phyloP scores from a whole-genome alignment of 2,113 vertebrate species.

The Phasianus colchicus region DNA sequence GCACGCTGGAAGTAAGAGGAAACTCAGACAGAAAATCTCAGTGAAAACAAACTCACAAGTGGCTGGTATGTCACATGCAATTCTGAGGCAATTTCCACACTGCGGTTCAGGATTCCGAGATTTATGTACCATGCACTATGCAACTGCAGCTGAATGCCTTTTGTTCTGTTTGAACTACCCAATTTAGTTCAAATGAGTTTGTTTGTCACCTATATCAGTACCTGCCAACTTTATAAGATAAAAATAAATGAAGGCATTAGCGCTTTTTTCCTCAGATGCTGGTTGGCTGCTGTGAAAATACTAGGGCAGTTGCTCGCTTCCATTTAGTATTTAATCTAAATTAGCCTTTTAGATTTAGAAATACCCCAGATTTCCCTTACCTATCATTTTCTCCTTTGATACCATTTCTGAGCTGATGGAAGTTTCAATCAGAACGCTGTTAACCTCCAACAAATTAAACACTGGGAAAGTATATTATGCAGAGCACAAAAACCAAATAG shows the following conservation, averaged over 20 bases:
- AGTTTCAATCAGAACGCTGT: conserved; percentile 28
- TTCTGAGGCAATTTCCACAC: background rate
- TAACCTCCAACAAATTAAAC: conserved; percentile 28
- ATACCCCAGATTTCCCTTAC: background rate
- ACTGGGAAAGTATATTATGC: conserved; percentile 17
- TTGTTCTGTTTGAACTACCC: conserved; percentile 12
- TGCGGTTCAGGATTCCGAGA: background rate
- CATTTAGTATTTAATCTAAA: conserved; percentile 45
- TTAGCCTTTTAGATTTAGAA: conserved; percentile 41
- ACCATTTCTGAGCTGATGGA: background rate
- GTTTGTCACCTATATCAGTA: background rate
- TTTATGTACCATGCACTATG: background rate
- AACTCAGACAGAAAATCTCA: background rate
- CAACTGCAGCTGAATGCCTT: conserved; percentile 19
- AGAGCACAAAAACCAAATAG: background rate
- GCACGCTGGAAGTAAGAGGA: background rate
- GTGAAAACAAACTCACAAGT: background rate
- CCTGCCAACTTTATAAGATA: conserved; percentile 18
- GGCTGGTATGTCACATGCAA: background rate
- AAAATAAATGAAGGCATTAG: conserved; percentile 36
- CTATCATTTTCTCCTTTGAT: conserved; percentile 3
- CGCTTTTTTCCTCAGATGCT: background rate
- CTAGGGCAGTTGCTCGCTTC: background rate
- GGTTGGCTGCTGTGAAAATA: conserved; percentile 5
- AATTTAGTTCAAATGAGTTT: conserved; percentile 11